phyloP scores from a whole-genome alignment of 2,888 invertebrate genomes.

The Sphaerophoria taeniata region DNA sequence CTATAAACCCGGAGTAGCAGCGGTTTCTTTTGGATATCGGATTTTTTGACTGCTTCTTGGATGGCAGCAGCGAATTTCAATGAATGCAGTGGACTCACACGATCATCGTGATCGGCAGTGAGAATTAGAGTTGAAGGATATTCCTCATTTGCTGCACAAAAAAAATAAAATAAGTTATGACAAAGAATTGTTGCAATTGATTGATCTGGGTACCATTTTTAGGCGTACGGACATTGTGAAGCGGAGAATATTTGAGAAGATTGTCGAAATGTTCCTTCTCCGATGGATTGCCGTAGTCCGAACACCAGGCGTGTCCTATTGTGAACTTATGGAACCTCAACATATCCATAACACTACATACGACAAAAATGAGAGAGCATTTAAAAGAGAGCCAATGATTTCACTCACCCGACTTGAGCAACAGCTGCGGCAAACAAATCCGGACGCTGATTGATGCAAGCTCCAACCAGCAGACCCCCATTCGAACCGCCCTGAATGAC shows the following conservation, averaged over 20 bases:
- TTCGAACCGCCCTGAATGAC: slow-evolving; percentile 98
- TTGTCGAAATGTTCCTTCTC: slow-evolving; percentile 93
- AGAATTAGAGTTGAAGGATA: slow-evolving; percentile 96
- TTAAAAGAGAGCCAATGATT: background rate
- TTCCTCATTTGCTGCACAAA: slow-evolving; percentile 83
- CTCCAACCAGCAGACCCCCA: slow-evolving; percentile 97
- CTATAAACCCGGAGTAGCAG: slow-evolving; percentile 95
- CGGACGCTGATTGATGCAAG: slow-evolving; percentile 97
- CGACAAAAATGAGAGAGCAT: background rate
- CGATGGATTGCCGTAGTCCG: slow-evolving; percentile 97
- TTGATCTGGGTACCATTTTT: slow-evolving; percentile 80
- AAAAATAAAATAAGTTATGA: background rate
- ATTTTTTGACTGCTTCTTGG: slow-evolving; percentile 88
- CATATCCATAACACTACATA: slow-evolving; percentile 96
- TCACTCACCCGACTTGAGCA: slow-evolving; percentile 94
- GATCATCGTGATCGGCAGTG: slow-evolving; percentile 99
- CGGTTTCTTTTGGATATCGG: slow-evolving; percentile 90
- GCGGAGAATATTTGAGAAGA: slow-evolving; percentile 93
- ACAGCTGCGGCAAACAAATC: slow-evolving; percentile 96
- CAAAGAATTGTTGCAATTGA: background rate
- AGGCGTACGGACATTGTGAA: slow-evolving; percentile 94
- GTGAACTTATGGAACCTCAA: slow-evolving; percentile 98
- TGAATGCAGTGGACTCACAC: slow-evolving; percentile 98
- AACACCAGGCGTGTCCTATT: slow-evolving; percentile 97
- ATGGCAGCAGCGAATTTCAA: slow-evolving; percentile 96